A percentile compares a stretch with the other conserved stretches of the same genome.
Evolutionary conservation across 1,140 invertebrate species (phyloP).

Genomic region (Battus philenor): DNA sequence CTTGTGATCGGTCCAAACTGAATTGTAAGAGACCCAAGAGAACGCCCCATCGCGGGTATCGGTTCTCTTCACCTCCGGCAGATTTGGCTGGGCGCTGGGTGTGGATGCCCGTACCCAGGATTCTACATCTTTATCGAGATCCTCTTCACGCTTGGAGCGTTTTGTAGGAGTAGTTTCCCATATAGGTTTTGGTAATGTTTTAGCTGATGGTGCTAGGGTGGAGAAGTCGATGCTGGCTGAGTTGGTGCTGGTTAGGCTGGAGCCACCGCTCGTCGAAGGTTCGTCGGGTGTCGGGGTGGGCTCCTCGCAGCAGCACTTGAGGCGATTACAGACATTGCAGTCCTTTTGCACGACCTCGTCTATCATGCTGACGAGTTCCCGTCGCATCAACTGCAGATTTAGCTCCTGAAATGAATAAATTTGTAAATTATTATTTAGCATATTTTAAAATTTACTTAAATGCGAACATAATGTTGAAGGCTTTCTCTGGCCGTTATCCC

Average conservation of each 20-base stretch:
- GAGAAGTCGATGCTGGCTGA: background rate
- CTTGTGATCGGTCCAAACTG: too few relatives aligned
- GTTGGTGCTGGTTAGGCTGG: background rate
- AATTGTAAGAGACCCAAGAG: too few relatives aligned
- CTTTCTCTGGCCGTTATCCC: too few relatives aligned
- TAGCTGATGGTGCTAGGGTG: slow-evolving; percentile 13
- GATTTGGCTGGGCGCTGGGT: background rate
- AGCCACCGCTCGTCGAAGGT: slow-evolving; percentile 1
- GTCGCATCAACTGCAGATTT: slow-evolving; percentile 29
- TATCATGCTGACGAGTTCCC: slow-evolving; percentile 24
- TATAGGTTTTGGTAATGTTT: slow-evolving; percentile 17
- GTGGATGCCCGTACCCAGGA: slow-evolving; percentile 20
- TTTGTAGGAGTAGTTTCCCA: slow-evolving; percentile 2
- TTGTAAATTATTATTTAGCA: background rate
- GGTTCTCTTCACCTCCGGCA: background rate
- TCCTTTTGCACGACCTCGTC: slow-evolving; percentile 25
- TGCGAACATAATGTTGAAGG: too few relatives aligned
- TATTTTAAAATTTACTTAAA: too few relatives aligned
- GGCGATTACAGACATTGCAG: slow-evolving; percentile 21
- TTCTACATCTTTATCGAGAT: slow-evolving; percentile 18
- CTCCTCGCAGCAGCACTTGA: slow-evolving; percentile 21
- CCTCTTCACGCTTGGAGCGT: slow-evolving; percentile 13
- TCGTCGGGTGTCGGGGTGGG: background rate
- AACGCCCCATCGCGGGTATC: too few relatives aligned
- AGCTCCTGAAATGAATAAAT: slow-evolving; percentile 26